Base-by-base conservation (phyloP, 2,888 invertebrate species). In the Lasioglossum pauxillum region DNA sequence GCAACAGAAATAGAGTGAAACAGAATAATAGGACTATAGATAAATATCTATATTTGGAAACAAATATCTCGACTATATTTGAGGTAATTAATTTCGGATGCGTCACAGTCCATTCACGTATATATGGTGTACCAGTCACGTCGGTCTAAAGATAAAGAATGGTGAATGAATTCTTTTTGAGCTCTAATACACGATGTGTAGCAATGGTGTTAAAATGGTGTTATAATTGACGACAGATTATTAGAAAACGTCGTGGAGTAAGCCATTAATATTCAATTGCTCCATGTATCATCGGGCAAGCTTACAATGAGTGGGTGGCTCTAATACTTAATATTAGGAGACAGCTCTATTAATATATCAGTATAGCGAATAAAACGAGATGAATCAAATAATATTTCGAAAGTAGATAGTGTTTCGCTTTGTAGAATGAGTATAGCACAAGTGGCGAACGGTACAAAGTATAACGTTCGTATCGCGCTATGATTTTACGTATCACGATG, bases 401-500 rank as follows among this genome's bases (percentile, higher is more conserved):
- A 31, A 64, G 31, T 16, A 64, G 16, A 31, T 64, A 19, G 16
- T 16, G 64, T 31, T 27, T 16, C 16, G 2, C 2, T 64, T 64
- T 16, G 64, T 19, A 46, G 49, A 46, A 38, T 27, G 35, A 10
- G 5, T 38, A 27, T 7, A 77, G 35, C 23, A 7, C 41, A 23
- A 53, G 41, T 46, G 23, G 38, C 31, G 16, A 64, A 44, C 46
- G 53, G 12, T n/a, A 12, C 69, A 49, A 83, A 71, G 7, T 69
- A 81, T 38, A 44, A 41, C 60, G 35, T 46, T 23, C 46, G 19
- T 73, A 73, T 73, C 53, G 31, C 46, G 31, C 16, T 74, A 57
- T 44, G 67, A 82, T 84, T 79, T 79, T 78, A 49, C 64, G 2
- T 79, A 85, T 83, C 49, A 27, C n/a, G 7, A 76, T 57, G 38